Percentiles rank a stretch among this genome's conserved stretches.
These are phyloP conservation scores for Malurus alboscapulatus DNA, from an alignment of 2,113 vertebrate species.

Conservation along the genomic window DNA sequence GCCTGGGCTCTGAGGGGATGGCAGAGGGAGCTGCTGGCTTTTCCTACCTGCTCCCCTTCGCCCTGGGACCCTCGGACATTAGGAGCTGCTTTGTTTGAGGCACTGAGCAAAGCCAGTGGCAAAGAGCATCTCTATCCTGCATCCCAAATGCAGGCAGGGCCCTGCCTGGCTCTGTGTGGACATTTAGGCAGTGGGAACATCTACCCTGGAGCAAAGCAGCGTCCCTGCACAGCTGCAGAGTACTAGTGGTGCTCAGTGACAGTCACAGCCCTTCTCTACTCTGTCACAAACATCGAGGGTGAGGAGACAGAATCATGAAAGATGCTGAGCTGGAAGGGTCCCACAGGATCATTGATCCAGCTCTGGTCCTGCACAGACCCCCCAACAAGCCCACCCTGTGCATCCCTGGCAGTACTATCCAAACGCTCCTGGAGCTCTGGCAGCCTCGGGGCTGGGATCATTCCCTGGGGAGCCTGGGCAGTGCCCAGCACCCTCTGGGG, in stretches of 20 bases:
- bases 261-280: accelerated
- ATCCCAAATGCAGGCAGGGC: not conserved
- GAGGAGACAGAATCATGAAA: not conserved
- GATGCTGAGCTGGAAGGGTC: not conserved
- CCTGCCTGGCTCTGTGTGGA: not conserved
- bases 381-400: no score
- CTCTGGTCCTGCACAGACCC: not conserved
- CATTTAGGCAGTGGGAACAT: not conserved
- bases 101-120: not conserved
- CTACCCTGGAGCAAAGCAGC: not conserved
- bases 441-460: accelerated
- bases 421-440: accelerated
- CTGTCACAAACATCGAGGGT: not conserved
- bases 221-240: not conserved
- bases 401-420: accelerated
- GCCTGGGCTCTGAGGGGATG: not conserved
- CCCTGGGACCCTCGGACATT: not conserved
- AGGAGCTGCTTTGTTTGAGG: not conserved
- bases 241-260: not conserved
- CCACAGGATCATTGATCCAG: accelerated
- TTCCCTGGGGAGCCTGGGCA: not conserved
- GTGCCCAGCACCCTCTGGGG: not conserved
- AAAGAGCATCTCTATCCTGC: not conserved
- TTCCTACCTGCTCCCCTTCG: not conserved
- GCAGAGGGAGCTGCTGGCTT: not conserved